Evolutionary conservation across 2,113 vertebrate species (phyloP).

Genomic region (Salvelinus alpinus): DNA sequence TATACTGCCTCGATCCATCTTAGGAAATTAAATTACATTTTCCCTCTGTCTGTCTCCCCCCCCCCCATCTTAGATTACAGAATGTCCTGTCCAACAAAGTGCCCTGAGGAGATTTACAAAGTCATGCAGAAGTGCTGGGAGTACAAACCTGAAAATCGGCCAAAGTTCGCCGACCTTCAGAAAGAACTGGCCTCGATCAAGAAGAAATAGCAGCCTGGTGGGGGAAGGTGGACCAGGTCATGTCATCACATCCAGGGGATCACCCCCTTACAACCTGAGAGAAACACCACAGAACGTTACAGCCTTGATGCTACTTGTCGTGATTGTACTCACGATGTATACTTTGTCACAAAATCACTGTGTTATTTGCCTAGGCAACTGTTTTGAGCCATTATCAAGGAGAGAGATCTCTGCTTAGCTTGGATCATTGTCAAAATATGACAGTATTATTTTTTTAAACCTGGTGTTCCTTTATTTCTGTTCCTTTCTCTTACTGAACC

Average conservation of each 20-base stretch:
- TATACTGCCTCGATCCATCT: background rate
- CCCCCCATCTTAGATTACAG: conserved; percentile 81
- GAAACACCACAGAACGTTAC: conserved; percentile 23
- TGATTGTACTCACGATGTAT: conserved; percentile 19
- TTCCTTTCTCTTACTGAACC: background rate
- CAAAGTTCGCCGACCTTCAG: conserved; percentile 89
- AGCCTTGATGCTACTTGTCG: conserved; percentile 17
- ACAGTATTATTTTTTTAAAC: conserved; percentile 1
- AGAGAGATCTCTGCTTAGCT: conserved; percentile 19
- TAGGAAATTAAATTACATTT: background rate
- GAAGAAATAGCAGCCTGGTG: conserved; percentile 74
- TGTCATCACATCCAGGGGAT: conserved; percentile 16
- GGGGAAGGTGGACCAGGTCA: conserved; percentile 9
- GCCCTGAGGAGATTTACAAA: conserved; percentile 92
- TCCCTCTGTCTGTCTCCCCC: background rate
- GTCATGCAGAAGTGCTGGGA: conserved; percentile 96
- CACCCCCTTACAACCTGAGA: conserved; percentile 15
- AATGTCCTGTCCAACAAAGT: conserved; percentile 93
- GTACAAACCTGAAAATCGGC: conserved; percentile 92
- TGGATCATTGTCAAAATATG: conserved; percentile 11
- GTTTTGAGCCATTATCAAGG: conserved; percentile 35
- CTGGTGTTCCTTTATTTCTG: background rate
- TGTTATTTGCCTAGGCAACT: conserved; percentile 40
- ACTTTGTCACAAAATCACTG: conserved; percentile 22
- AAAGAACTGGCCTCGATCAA: conserved; percentile 85